Conservation (phyloP, 2,888 invertebrate species). For the Crossocerus cetratus region DNA sequence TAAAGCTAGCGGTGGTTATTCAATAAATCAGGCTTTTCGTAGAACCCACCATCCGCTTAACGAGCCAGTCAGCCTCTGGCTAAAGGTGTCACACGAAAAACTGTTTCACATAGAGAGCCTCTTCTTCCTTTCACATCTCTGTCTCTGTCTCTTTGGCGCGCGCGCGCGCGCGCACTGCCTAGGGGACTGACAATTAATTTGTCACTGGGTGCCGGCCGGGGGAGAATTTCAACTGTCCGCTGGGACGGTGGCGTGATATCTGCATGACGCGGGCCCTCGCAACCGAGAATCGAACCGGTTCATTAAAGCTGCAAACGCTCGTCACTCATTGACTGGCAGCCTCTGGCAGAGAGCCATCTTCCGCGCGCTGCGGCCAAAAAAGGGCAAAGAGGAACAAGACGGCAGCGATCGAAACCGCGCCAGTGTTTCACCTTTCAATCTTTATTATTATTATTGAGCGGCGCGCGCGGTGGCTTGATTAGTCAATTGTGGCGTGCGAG, state of each 20-base stretch:
- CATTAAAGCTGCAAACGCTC: constrained; percentile 61
- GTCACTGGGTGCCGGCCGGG: constrained; percentile 50
- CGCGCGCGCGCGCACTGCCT: not conserved
- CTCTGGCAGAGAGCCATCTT: constrained; percentile 49
- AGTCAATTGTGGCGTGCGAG: constrained; percentile 5
- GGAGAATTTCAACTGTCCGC: constrained; percentile 59
- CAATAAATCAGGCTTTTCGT: not conserved
- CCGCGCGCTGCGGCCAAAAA: not conserved
- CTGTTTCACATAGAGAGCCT: not conserved
- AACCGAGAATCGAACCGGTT: too few species aligned
- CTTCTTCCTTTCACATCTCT: too few species aligned
- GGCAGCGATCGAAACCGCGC: constrained; percentile 37
- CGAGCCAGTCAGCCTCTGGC: not conserved
- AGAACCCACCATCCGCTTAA: not conserved
- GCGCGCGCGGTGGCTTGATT: not conserved
- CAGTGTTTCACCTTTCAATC: constrained; percentile 56
- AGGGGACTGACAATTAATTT: constrained; percentile 56
- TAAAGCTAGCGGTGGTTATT: not conserved
- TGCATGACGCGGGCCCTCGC: constrained; percentile 58
- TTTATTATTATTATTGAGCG: constrained; percentile 43
- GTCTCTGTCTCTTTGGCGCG: not conserved
- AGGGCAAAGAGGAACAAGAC: constrained; percentile 7
- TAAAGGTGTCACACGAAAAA: not conserved
- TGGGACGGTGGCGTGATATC: constrained; percentile 55
- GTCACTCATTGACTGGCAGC: constrained; percentile 60